phyloP scores from a whole-genome alignment of 2,113 vertebrate species.

The Gallinago jamesoni region DNA sequence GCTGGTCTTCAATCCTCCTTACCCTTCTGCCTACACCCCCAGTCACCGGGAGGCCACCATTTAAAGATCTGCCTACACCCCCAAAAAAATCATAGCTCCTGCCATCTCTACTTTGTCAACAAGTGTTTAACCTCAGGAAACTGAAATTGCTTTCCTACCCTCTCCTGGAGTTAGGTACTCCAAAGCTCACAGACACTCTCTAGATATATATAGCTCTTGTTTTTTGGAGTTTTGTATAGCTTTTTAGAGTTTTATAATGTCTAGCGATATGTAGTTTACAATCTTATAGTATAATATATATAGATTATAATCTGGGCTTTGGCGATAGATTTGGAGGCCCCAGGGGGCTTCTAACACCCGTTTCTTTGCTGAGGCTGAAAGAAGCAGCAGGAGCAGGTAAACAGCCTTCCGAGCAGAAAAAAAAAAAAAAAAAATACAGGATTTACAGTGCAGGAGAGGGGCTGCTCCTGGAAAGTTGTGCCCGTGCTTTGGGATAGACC shows the following conservation, averaged over 20 bases:
- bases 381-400: not conserved
- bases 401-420: not conserved
- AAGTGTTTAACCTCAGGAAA: not conserved
- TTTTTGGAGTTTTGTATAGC: no score
- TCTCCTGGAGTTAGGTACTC: not conserved
- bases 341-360: not conserved
- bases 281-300: no score
- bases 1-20: not conserved
- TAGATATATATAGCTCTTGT: not conserved
- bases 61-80: not conserved
- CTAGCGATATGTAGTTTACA: no score
- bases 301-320: not conserved
- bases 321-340: not conserved
- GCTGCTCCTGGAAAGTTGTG: not conserved
- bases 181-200: not conserved
- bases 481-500: accelerated
- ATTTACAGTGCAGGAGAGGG: not conserved
- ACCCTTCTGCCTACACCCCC: not conserved
- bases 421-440: not conserved
- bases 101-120: not conserved
- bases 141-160: not conserved
- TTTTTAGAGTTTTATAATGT: no score
- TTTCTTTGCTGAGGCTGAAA: not conserved
- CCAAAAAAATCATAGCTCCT: not conserved
- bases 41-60: accelerated